These are phyloP conservation scores for Eupithecia dodoneata DNA, from an alignment of 2,888 invertebrate genomes.

Conservation along the genomic window DNA sequence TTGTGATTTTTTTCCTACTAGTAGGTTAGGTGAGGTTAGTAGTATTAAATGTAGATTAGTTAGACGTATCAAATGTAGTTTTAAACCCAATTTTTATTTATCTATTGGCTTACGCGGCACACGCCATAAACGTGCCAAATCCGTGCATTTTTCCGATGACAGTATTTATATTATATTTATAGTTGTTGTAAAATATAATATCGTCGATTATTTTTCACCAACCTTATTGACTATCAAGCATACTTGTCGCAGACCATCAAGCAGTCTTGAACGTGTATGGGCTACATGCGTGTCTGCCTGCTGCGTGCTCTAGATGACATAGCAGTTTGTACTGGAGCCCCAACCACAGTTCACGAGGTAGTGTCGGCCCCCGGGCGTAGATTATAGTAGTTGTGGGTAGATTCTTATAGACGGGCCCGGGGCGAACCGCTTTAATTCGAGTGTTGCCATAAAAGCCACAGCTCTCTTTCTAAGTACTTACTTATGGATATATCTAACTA, in stretches of 20 bases:
- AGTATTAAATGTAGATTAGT: too few species aligned
- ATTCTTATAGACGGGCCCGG: constrained; percentile 11
- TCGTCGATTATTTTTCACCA: too few species aligned
- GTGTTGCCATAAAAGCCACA: constrained; percentile 7
- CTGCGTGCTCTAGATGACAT: constrained; percentile 24
- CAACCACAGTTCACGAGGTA: constrained; percentile 2
- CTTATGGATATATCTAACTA: neutral
- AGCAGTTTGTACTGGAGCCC: constrained; percentile 27
- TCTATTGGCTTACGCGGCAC: too few species aligned
- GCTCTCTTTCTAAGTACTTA: neutral
- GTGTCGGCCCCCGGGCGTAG: constrained; percentile 18
- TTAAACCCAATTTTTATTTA: too few species aligned
- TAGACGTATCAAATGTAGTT: too few species aligned
- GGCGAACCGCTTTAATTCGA: constrained; percentile 9
- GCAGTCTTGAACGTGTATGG: neutral
- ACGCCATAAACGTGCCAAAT: neutral
- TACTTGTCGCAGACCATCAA: neutral
- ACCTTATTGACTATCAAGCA: neutral
- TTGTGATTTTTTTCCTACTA: too few species aligned
- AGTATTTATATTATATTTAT: too few species aligned
- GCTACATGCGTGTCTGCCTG: constrained; percentile 1
- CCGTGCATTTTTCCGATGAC: neutral
- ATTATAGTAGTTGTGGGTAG: constrained; percentile 9
- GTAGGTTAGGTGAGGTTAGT: too few species aligned
- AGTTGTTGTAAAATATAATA: too few species aligned